A percentile compares a stretch with the other conserved stretches of the same genome.
phyloP scores from a whole-genome alignment of 2,888 invertebrate genomes.

The Alcis repandata region DNA sequence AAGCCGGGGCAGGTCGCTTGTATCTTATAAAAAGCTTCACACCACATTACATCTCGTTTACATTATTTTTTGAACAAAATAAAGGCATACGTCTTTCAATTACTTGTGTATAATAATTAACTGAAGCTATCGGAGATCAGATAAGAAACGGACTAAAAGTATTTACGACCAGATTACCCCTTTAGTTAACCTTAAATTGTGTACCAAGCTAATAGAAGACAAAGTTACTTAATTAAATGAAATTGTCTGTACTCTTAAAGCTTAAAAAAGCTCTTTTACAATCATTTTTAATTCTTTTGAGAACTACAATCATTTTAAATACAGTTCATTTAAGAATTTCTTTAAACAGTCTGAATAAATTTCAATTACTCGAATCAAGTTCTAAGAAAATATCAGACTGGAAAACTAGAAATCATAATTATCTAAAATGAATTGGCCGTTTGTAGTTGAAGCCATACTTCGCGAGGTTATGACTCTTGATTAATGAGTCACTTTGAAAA shows the following conservation, averaged over 20 bases:
- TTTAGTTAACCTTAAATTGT: not conserved
- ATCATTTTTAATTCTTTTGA: not conserved
- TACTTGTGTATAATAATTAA: not conserved
- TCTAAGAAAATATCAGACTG: constrained; percentile 4
- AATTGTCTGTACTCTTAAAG: constrained; percentile 4
- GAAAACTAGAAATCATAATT: constrained; percentile 11
- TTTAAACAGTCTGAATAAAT: not conserved
- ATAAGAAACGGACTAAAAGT: not conserved
- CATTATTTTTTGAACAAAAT: too few relatives aligned
- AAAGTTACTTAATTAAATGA: constrained; percentile 7
- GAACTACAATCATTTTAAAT: not conserved
- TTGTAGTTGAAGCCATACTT: constrained; percentile 5
- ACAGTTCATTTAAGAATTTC: not conserved
- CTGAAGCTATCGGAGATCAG: too few relatives aligned
- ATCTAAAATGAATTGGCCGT: constrained; percentile 2
- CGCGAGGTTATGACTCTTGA: constrained; percentile 11
- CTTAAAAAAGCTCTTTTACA: too few relatives aligned
- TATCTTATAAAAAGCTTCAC: too few relatives aligned
- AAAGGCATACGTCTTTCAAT: too few relatives aligned
- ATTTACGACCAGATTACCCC: not conserved
- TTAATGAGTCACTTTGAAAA: constrained; percentile 12
- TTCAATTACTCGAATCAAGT: constrained; percentile 6
- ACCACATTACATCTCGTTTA: too few relatives aligned
- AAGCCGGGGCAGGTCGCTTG: too few relatives aligned
- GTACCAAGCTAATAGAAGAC: not conserved